phyloP scores from a whole-genome alignment of 2,888 invertebrate species.

The Hirtodrosophila histrioides region DNA sequence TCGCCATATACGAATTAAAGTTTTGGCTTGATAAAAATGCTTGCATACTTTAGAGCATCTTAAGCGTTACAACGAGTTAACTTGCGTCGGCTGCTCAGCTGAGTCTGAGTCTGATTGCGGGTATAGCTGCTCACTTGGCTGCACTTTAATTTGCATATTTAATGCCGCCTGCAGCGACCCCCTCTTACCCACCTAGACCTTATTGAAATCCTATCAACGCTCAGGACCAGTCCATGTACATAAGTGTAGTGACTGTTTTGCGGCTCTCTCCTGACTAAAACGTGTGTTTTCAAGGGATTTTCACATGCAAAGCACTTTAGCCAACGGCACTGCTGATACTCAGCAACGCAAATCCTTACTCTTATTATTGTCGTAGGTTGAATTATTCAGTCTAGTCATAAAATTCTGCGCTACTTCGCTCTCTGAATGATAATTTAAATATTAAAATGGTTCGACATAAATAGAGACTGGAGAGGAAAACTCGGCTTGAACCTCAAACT shows the following conservation, averaged over 20 bases:
- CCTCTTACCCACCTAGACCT: slow-evolving; percentile 10
- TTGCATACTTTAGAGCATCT: too few species aligned
- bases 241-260: slow-evolving; percentile 6
- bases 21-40: too few species aligned
- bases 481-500: too few species aligned
- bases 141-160: slow-evolving; percentile 35
- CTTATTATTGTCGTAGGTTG: slow-evolving; percentile 66
- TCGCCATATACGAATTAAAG: too few species aligned
- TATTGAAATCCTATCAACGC: slow-evolving; percentile 23
- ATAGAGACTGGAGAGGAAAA: slow-evolving; percentile 20
- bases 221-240: slow-evolving; percentile 8
- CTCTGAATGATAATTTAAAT: slow-evolving; percentile 65
- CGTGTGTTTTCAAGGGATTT: slow-evolving; percentile 42
- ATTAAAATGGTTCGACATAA: slow-evolving; percentile 57
- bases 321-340: slow-evolving; percentile 7
- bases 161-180: slow-evolving; percentile 38
- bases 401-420: slow-evolving; percentile 31
- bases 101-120: too few species aligned
- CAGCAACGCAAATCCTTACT: slow-evolving; percentile 33
- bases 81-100: too few species aligned
- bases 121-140: background rate
- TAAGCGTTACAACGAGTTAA: too few species aligned
- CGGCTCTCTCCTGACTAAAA: background rate
- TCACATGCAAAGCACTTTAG: slow-evolving; percentile 61
- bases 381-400: slow-evolving; percentile 57